Conservation (phyloP, 1,140 invertebrate genomes). For the Melipona quadrifasciata region DNA sequence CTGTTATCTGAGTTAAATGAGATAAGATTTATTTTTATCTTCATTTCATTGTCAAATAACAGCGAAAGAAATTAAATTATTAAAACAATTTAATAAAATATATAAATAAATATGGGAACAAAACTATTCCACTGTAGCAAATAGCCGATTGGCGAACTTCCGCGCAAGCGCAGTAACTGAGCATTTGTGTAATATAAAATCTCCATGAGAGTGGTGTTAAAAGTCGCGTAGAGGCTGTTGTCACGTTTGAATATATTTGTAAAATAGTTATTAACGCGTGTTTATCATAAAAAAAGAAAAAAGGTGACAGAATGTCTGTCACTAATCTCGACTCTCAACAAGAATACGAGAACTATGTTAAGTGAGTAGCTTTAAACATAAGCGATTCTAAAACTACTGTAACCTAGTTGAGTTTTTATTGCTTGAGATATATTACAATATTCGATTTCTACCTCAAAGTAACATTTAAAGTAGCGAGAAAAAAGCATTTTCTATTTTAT, state of each 20-base stretch:
- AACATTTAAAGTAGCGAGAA: background rate
- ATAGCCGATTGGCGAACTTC: background rate
- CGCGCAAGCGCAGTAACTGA: slow-evolving; percentile 6
- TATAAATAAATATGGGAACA: background rate
- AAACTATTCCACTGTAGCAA: background rate
- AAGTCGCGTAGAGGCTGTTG: slow-evolving; percentile 53
- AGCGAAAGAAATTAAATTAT: background rate
- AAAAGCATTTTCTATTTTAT: background rate
- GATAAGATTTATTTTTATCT: background rate
- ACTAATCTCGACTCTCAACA: slow-evolving; percentile 45
- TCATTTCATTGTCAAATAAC: background rate
- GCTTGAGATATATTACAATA: background rate
- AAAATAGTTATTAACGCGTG: background rate
- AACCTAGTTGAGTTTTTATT: background rate
- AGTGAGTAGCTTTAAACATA: slow-evolving; percentile 61
- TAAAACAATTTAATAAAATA: background rate
- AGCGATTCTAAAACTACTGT: background rate
- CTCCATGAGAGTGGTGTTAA: slow-evolving; percentile 39
- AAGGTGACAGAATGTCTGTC: slow-evolving; percentile 62
- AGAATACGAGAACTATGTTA: slow-evolving; percentile 65
- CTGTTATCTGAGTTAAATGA: background rate
- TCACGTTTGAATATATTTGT: background rate
- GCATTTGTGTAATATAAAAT: slow-evolving; percentile 11
- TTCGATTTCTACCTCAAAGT: background rate
- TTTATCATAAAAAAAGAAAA: background rate